phyloP scores from a whole-genome alignment of 2,113 vertebrate genomes.

The Triplophysa siluroides region DNA sequence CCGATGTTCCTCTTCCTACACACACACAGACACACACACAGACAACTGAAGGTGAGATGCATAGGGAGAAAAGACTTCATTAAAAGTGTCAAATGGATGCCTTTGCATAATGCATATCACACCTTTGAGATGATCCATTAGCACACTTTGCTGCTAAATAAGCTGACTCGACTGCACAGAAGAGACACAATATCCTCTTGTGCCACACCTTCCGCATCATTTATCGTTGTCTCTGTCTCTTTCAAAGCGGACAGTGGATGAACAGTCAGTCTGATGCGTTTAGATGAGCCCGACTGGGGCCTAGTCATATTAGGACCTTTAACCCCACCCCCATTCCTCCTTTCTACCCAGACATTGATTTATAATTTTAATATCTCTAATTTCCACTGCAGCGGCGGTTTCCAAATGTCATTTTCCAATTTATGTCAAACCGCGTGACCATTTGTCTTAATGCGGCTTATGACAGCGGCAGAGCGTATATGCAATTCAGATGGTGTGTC shows the following conservation, averaged over 20 bases:
- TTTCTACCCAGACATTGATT: constrained; percentile 81
- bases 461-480: constrained; percentile 80
- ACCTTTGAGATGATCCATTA: constrained; percentile 78
- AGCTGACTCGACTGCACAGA: constrained; percentile 57
- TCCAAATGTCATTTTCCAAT: constrained; percentile 91
- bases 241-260: constrained; percentile 11
- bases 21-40: constrained; percentile 50
- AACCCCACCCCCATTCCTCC: neutral
- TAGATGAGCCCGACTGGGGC: constrained; percentile 11
- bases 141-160: constrained; percentile 67
- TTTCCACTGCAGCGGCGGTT: constrained; percentile 82
- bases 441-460: constrained; percentile 92
- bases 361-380: constrained; percentile 94
- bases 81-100: constrained; percentile 71
- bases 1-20: constrained; percentile 57
- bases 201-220: constrained; percentile 31
- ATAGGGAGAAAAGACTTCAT: constrained; percentile 64
- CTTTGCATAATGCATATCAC: constrained; percentile 78
- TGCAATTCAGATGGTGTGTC: constrained; percentile 83
- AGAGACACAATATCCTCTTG: constrained; percentile 50
- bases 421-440: constrained; percentile 85
- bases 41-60: constrained; percentile 54
- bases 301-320: constrained; percentile 36
- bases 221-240: constrained; percentile 40
- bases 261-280: constrained; percentile 29